These are phyloP conservation scores for Pyrrhia umbra DNA, from an alignment of 2,888 invertebrate genomes.

Conservation along the genomic window DNA sequence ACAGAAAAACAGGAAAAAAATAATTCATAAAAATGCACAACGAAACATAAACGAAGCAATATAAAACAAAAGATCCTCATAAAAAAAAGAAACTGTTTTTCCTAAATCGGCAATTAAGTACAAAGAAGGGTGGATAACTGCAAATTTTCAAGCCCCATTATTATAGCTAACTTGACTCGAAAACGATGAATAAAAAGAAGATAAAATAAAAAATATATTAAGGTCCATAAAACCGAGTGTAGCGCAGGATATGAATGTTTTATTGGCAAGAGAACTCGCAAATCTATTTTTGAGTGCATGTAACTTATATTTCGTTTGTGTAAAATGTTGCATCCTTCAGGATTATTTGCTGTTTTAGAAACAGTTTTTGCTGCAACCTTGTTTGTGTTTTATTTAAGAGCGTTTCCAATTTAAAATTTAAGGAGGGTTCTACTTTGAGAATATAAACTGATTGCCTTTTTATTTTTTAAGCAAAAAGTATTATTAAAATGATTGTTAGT, in stretches of 20 bases:
- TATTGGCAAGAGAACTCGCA: slow-evolving; percentile 64
- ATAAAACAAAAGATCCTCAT: not conserved
- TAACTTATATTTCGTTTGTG: slow-evolving; percentile 48
- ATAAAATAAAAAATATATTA: slow-evolving; percentile 78
- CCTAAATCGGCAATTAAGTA: slow-evolving; percentile 16
- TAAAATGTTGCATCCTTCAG: slow-evolving; percentile 21
- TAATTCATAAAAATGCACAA: not conserved
- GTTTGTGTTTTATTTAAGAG: not conserved
- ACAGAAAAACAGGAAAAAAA: not conserved
- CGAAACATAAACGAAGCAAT: not conserved
- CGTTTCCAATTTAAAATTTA: not conserved
- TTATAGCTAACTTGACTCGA: slow-evolving; percentile 68
- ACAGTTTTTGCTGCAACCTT: not conserved
- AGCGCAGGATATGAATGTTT: slow-evolving; percentile 73
- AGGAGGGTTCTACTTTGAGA: not conserved
- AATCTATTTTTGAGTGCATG: slow-evolving; percentile 63
- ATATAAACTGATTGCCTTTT: not conserved
- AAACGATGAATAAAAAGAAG: slow-evolving; percentile 71
- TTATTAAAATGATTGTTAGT: not conserved
- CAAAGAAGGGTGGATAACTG: slow-evolving; percentile 21
- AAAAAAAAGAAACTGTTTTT: slow-evolving; percentile 8
- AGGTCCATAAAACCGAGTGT: slow-evolving; percentile 68
- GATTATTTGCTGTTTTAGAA: slow-evolving; percentile 21
- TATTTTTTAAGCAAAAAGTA: not conserved
- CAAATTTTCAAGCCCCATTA: slow-evolving; percentile 57